Evolutionary conservation across 2,888 invertebrate species (phyloP).

Genomic region (Falcaria lacertinaria): DNA sequence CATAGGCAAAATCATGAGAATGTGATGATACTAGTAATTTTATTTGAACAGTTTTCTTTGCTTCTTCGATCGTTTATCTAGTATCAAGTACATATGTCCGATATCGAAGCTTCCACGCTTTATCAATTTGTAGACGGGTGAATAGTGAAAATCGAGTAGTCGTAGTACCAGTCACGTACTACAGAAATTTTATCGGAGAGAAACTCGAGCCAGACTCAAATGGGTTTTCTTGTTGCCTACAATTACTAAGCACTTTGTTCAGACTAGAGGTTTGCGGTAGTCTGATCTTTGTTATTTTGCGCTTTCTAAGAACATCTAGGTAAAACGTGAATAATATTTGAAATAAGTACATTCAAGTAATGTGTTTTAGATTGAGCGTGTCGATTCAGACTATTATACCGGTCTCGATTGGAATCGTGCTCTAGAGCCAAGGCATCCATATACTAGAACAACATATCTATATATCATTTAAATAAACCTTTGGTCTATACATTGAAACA

Average conservation of each 20-base stretch:
- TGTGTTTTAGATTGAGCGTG: conserved; percentile 1
- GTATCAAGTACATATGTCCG: no score
- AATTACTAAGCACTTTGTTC: not conserved
- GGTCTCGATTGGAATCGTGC: not conserved
- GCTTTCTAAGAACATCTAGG: not conserved
- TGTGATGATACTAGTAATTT: no score
- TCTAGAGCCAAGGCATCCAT: not conserved
- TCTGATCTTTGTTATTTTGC: not conserved
- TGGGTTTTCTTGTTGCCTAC: not conserved
- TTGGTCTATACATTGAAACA: not conserved
- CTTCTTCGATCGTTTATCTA: no score
- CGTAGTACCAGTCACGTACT: not conserved
- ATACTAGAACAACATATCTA: not conserved
- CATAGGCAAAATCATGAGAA: no score
- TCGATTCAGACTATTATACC: not conserved
- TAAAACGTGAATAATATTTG: no score
- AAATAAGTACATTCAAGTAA: not conserved
- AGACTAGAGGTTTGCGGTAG: not conserved
- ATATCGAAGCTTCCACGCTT: no score
- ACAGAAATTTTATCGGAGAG: not conserved
- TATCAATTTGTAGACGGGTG: not conserved
- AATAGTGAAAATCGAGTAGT: not conserved
- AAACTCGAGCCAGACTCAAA: not conserved
- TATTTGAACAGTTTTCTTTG: no score
- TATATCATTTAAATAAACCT: not conserved